A percentile compares a stretch with the other conserved stretches of the same genome.
Conservation (phyloP, 2,113 vertebrate genomes). For the Piprites chloris region DNA sequence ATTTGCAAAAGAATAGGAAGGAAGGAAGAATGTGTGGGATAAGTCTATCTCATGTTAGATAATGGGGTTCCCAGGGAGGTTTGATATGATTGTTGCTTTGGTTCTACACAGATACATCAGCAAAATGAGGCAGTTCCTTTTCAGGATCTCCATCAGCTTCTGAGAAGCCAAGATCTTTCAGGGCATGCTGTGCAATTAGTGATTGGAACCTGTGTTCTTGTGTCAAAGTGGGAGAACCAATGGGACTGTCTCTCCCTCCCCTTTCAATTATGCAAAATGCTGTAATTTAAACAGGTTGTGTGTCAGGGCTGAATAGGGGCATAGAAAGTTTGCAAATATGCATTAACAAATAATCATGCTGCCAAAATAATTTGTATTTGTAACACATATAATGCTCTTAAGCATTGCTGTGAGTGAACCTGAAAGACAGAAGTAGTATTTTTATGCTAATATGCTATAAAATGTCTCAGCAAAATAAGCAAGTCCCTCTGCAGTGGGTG, state of each 20-base stretch:
- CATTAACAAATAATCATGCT: constrained; percentile 44
- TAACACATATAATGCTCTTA: constrained; percentile 46
- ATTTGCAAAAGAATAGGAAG: background rate
- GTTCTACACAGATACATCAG: background rate
- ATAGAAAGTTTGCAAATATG: constrained; percentile 41
- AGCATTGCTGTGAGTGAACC: constrained; percentile 34
- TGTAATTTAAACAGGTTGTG: background rate
- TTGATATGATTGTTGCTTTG: no score
- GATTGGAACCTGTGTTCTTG: background rate
- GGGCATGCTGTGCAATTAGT: background rate
- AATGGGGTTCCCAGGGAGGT: background rate
- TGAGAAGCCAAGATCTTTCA: background rate
- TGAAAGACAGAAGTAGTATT: constrained; percentile 65
- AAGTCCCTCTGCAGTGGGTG: constrained; percentile 29
- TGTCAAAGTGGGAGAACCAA: background rate
- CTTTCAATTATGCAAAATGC: background rate
- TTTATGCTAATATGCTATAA: constrained; percentile 64
- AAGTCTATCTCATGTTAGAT: background rate
- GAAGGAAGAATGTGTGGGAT: background rate
- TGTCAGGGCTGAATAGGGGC: background rate
- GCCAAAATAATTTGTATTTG: constrained; percentile 41
- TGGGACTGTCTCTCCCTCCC: background rate
- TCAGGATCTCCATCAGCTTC: background rate
- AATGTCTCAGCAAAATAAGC: constrained; percentile 63
- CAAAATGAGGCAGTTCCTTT: background rate